Evolutionary conservation across 2,888 invertebrate genomes (phyloP).

Genomic region (Catocala nupta): DNA sequence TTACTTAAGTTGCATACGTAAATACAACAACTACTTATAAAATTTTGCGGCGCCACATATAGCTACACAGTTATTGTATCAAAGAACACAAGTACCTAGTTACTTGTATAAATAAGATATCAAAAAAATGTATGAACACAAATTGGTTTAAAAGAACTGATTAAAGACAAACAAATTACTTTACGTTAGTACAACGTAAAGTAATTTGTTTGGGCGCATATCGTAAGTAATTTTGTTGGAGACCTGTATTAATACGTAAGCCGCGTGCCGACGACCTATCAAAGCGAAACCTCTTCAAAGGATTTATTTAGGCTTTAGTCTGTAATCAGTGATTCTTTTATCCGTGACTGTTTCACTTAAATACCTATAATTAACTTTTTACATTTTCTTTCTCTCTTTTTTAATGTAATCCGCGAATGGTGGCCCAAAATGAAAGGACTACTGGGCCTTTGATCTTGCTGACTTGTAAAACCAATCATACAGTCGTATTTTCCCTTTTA

Average conservation of each 20-base stretch:
- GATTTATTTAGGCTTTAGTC: constrained; percentile 45
- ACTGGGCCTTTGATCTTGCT: constrained; percentile 64
- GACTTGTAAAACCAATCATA: constrained; percentile 70
- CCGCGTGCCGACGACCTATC: constrained; percentile 30
- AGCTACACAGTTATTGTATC: too few species aligned
- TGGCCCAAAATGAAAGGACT: constrained; percentile 65
- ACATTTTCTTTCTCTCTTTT: constrained; percentile 59
- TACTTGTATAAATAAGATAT: not conserved
- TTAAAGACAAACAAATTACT: too few species aligned
- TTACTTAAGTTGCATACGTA: too few species aligned
- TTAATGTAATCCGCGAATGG: constrained; percentile 66
- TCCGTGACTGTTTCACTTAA: constrained; percentile 57
- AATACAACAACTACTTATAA: too few species aligned
- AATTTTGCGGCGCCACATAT: too few species aligned
- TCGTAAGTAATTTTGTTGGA: constrained; percentile 42
- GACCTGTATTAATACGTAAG: constrained; percentile 35
- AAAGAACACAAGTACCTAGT: too few species aligned
- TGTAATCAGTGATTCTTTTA: constrained; percentile 53
- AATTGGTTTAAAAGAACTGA: constrained; percentile 24
- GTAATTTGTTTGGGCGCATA: constrained; percentile 38
- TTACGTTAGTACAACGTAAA: constrained; percentile 37
- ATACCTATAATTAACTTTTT: constrained; percentile 63
- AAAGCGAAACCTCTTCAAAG: constrained; percentile 51
- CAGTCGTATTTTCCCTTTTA: constrained; percentile 65
- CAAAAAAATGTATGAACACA: not conserved